Evolutionary conservation across 2,797 vertebrate species (phyloP).

Genomic region (Acrossocheilus wenchowensis): DNA sequence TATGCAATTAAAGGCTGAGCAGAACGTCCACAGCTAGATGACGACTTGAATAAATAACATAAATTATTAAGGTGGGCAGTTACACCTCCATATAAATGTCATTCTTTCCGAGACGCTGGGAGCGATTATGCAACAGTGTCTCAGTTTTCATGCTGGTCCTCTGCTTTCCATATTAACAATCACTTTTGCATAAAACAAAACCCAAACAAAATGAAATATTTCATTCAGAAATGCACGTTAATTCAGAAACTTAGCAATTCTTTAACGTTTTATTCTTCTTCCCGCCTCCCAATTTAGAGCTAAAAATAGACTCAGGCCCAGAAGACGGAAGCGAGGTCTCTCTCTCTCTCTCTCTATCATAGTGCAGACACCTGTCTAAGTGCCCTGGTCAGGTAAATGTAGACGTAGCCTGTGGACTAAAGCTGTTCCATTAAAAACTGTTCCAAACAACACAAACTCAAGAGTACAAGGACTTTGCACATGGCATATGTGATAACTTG

Average conservation of each 20-base stretch:
- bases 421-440: slow-evolving; percentile 19
- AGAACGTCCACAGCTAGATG: background rate
- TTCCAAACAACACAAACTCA: background rate
- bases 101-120: background rate
- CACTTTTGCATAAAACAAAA: background rate
- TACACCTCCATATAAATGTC: slow-evolving; percentile 28
- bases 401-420: background rate
- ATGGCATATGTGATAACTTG: slow-evolving; percentile 4
- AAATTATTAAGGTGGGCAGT: slow-evolving; percentile 11
- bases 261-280: background rate
- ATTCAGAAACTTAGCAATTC: background rate
- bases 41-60: slow-evolving; percentile 12
- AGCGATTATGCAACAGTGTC: slow-evolving; percentile 16
- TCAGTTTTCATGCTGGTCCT: background rate
- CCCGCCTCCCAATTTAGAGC: background rate
- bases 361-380: slow-evolving; percentile 13
- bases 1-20: background rate
- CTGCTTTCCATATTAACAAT: background rate
- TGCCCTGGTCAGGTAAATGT: slow-evolving; percentile 4
- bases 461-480: slow-evolving; percentile 12
- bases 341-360: slow-evolving; percentile 3
- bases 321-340: background rate
- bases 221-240: background rate
- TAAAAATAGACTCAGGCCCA: slow-evolving; percentile 7
- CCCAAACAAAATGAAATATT: background rate